Evolutionary conservation across 1,140 invertebrate species (phyloP).

Genomic region (Heliconius hewitsoni): DNA sequence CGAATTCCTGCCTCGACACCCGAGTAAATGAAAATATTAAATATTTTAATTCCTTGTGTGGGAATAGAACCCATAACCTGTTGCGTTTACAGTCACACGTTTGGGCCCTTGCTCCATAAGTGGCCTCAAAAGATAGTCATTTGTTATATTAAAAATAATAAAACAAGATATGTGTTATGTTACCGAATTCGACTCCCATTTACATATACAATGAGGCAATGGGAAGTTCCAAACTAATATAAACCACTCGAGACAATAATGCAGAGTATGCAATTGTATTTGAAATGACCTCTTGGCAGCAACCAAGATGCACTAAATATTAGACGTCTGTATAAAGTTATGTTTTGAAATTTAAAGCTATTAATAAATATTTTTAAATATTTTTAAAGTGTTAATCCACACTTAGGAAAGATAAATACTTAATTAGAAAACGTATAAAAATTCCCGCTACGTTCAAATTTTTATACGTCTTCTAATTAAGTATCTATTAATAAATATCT

Average conservation of each 20-base stretch:
- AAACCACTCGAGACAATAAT: constrained; percentile 23
- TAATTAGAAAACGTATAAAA: too few species aligned
- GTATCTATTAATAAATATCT: neutral
- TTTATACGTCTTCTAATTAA: too few species aligned
- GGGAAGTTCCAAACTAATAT: constrained; percentile 21
- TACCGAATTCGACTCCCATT: constrained; percentile 17
- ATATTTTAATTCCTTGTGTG: too few species aligned
- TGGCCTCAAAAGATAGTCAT: neutral
- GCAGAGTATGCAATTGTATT: constrained; percentile 14
- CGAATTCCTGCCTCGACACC: too few species aligned
- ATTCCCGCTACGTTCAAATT: too few species aligned
- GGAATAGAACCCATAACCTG: too few species aligned
- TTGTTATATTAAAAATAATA: neutral
- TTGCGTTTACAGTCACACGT: too few species aligned
- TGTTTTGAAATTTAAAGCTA: neutral
- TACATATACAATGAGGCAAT: constrained; percentile 22
- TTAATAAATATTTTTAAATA: neutral
- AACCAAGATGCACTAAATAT: constrained; percentile 9
- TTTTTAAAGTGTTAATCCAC: too few species aligned
- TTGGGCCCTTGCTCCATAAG: too few species aligned
- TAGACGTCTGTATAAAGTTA: neutral
- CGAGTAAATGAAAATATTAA: too few species aligned
- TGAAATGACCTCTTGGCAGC: constrained; percentile 17
- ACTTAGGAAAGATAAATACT: too few species aligned
- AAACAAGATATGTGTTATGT: neutral